Base-by-base conservation (phyloP, 2,888 invertebrate species). In the Cephus nigrinus region DNA sequence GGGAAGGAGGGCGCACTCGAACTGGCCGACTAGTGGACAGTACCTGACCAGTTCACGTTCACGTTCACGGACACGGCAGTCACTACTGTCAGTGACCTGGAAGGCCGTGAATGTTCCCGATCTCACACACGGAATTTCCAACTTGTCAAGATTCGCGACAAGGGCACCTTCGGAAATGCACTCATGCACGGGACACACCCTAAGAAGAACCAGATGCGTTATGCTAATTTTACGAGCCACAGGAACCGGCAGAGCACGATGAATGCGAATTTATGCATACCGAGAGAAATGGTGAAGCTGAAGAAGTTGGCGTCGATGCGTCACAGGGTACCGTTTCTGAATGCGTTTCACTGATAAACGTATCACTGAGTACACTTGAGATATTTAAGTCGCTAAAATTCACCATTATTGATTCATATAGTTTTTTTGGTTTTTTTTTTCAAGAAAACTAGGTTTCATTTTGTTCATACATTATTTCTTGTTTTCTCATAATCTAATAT, bases 1-100 rank as follows among this genome's bases (percentile, higher is more conserved):
- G 85, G 85, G 86, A 88, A 88, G 85, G 86, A 86, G 86, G 75
- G 86, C 83, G 84, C 82, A 69, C 78, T 80, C 81, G 82, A 83
- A 83, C 86, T 84, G 84, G 86, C 85, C 82, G 85, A 81, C 82
- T 82, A 78, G 80, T 81, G 85, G 86, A 84, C 81, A 86, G 83
- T 86, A 85, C 83, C 83, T 88, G 89, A 87, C 87, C 89, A 87
- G 86, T 87, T 88, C 85, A 85, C 85, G 32, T 32, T 32, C 32
- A 32, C 32, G 88, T 87, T 89, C 89, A 90, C 82, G 88, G 88
- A 83, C 88, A 83, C 83, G 80, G 81, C 75, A 77, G 77, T 80
- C 80, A 81, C 75, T 82, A 85, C 87, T 90, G 89, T 88, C 90
- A 89, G 86, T 89, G 89, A 90, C 89, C 89, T 32, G 88, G 87